Conservation (phyloP, 2,888 invertebrate genomes). For the Ectobius pallidus region DNA sequence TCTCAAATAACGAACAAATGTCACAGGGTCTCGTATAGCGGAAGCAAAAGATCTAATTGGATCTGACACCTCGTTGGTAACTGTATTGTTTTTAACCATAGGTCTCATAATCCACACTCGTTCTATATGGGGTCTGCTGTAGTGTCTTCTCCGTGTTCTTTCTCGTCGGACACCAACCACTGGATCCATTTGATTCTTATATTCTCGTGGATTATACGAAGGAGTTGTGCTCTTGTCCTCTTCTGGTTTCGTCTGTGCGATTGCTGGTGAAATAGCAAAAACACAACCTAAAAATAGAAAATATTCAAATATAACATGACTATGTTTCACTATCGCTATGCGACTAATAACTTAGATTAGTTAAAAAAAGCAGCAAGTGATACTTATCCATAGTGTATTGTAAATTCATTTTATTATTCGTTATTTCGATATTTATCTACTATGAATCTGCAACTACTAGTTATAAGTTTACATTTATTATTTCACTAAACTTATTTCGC, state of each 20-base stretch:
- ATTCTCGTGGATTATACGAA: not conserved
- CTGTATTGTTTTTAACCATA: not conserved
- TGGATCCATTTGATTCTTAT: not conserved
- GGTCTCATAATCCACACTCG: constrained; percentile 16
- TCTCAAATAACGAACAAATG: constrained; percentile 11
- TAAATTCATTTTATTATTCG: too few relatives aligned
- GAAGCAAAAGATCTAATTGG: constrained; percentile 2
- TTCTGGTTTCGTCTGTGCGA: not conserved
- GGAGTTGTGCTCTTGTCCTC: not conserved
- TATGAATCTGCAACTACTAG: too few relatives aligned
- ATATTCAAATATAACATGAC: too few relatives aligned
- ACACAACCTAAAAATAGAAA: not conserved
- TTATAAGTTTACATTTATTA: too few relatives aligned
- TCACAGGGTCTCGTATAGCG: constrained; percentile 17
- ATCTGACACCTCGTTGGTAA: not conserved
- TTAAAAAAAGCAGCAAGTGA: too few relatives aligned
- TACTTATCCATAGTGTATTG: too few relatives aligned
- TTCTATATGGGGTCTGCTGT: constrained; percentile 19
- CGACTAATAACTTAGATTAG: too few relatives aligned
- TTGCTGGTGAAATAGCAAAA: not conserved
- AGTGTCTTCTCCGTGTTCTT: not conserved
- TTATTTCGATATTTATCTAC: too few relatives aligned
- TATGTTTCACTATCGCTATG: too few relatives aligned
- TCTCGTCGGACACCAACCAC: not conserved
- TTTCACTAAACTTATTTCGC: too few relatives aligned